phyloP scores from a whole-genome alignment of 1,140 invertebrate genomes.

The Prorops nasuta region DNA sequence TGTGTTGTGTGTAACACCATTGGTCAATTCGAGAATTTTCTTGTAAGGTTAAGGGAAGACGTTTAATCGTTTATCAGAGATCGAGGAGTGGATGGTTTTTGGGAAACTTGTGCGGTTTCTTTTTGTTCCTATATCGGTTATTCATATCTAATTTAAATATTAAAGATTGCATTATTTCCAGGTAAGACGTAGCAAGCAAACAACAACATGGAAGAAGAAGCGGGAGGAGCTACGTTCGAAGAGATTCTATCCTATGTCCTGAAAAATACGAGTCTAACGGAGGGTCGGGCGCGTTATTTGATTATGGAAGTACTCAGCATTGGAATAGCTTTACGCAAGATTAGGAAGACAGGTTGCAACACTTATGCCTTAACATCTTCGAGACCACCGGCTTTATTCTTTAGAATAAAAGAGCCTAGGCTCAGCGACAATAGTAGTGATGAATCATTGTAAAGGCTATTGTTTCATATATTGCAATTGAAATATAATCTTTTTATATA shows the following conservation, averaged over 20 bases:
- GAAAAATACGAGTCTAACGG: slow-evolving; percentile 29
- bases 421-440: slow-evolving; percentile 32
- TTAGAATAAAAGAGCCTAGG: slow-evolving; percentile 30
- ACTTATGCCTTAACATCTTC: slow-evolving; percentile 27
- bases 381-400: slow-evolving; percentile 21
- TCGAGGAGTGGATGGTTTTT: slow-evolving; percentile 9
- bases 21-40: too few species aligned
- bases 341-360: slow-evolving; percentile 32
- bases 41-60: too few species aligned
- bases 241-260: slow-evolving; percentile 44
- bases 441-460: not conserved
- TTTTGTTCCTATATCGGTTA: too few species aligned
- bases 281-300: slow-evolving; percentile 28
- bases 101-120: too few species aligned
- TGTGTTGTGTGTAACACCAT: too few species aligned
- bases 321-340: slow-evolving; percentile 38
- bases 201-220: not conserved
- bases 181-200: slow-evolving; percentile 5
- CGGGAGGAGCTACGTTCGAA: slow-evolving; percentile 36
- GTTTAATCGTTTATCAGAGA: too few species aligned
- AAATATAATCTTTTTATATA: too few species aligned
- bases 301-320: slow-evolving; percentile 39
- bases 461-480: too few species aligned
- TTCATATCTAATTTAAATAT: too few species aligned
- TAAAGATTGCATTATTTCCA: too few species aligned